These are phyloP conservation scores for Bergia sp. DNA, from an alignment of 92 coral and sea anemone species.

Conservation along the genomic window DNA sequence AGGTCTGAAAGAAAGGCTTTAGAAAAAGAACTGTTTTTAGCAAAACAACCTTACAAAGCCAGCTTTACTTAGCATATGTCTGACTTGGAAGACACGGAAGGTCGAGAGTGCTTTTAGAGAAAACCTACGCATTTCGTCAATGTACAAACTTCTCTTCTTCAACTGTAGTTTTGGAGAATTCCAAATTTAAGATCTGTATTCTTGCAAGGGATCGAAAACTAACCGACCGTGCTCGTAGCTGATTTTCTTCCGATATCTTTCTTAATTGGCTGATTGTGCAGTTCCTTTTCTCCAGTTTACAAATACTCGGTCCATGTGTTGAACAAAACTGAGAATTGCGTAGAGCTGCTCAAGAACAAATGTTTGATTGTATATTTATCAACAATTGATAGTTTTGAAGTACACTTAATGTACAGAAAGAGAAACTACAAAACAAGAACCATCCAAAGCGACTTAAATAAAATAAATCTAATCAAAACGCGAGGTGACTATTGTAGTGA, in stretches of 20 bases:
- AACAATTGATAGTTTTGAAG: conserved; percentile 2
- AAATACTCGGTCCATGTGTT: conserved; percentile 8
- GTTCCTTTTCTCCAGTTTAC: not conserved
- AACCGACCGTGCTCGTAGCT: not conserved
- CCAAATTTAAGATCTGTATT: not conserved
- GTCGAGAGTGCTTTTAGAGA: not conserved
- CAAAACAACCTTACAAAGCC: conserved; percentile 32
- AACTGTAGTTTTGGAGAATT: not conserved
- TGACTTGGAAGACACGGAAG: conserved; percentile 9
- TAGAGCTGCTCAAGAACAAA: conserved; percentile 2
- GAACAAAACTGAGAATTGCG: conserved; percentile 2
- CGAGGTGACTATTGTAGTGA: not conserved
- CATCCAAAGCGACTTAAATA: not conserved
- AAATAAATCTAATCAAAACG: not conserved
- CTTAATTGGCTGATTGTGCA: conserved; percentile 26
- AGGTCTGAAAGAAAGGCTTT: conserved; percentile 40
- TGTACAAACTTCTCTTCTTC: not conserved
- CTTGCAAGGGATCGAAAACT: not conserved
- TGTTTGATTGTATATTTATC: not conserved
- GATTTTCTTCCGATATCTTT: conserved; percentile 9
- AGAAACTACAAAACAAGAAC: not conserved
- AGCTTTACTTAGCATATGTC: conserved; percentile 33
- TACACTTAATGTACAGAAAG: not conserved
- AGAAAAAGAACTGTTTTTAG: conserved; percentile 25
- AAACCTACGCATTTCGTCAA: no score